These are phyloP conservation scores for Nomada goodeniana DNA, from an alignment of 2,888 invertebrate species.

Conservation along the genomic window DNA sequence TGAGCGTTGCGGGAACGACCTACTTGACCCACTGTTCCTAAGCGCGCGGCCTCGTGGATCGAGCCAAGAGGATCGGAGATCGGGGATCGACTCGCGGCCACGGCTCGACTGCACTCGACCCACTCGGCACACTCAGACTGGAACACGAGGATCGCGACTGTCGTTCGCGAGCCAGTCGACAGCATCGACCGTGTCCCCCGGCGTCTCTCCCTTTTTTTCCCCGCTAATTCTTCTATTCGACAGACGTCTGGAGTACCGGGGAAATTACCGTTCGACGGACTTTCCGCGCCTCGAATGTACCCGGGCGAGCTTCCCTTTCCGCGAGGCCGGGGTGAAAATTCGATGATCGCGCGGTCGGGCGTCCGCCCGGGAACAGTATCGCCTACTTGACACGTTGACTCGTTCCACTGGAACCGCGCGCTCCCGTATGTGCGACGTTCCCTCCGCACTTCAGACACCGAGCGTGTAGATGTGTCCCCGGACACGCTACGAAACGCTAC, in stretches of 20 bases:
- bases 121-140: constrained; percentile 29
- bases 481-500: neutral
- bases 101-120: constrained; percentile 40
- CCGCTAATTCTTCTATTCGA: neutral
- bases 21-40: constrained; percentile 79
- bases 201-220: neutral
- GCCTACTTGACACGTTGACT: no score
- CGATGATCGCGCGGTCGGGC: no score
- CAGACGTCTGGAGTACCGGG: neutral
- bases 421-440: no score
- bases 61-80: constrained; percentile 40
- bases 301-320: neutral
- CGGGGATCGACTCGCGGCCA: constrained; percentile 37
- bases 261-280: neutral
- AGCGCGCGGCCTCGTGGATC: constrained; percentile 62
- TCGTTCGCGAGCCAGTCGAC: neutral
- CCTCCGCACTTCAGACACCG: neutral
- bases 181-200: constrained; percentile 11
- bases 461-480: neutral
- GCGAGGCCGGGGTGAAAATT: no score
- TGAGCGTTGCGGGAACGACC: constrained; percentile 78
- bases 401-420: no score
- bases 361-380: no score
- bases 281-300: neutral
- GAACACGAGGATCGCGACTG: constrained; percentile 39